Percentiles rank a stretch among this genome's conserved stretches.
Evolutionary conservation across 1,140 invertebrate species (phyloP).

Genomic region (Papilio polytes): DNA sequence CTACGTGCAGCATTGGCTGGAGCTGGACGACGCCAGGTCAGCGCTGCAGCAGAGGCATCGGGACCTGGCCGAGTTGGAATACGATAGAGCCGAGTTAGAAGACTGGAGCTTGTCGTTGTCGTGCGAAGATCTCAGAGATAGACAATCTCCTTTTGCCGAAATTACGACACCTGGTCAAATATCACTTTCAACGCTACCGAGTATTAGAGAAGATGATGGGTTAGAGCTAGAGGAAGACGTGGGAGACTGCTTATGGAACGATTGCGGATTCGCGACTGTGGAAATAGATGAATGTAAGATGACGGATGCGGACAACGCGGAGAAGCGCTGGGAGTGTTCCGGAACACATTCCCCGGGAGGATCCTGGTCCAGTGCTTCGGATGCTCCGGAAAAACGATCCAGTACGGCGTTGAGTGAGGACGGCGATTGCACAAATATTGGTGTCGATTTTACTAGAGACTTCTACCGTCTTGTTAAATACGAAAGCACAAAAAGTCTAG

Average conservation of each 20-base stretch:
- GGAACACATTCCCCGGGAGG: slow-evolving; percentile 85
- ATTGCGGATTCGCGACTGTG: slow-evolving; percentile 77
- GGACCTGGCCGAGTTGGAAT: slow-evolving; percentile 88
- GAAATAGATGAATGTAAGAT: slow-evolving; percentile 80
- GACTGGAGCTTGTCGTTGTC: slow-evolving; percentile 91
- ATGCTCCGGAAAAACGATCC: slow-evolving; percentile 86
- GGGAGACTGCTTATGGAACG: slow-evolving; percentile 90
- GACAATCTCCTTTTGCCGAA: slow-evolving; percentile 79
- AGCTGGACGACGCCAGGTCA: slow-evolving; percentile 88
- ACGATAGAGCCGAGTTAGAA: slow-evolving; percentile 90
- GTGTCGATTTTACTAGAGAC: slow-evolving; percentile 91
- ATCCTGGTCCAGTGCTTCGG: slow-evolving; percentile 86
- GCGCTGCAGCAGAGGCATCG: slow-evolving; percentile 87
- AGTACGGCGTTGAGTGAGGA: slow-evolving; percentile 88
- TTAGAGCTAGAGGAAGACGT: slow-evolving; percentile 89
- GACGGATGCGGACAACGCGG: slow-evolving; percentile 67
- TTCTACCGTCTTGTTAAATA: slow-evolving; percentile 91
- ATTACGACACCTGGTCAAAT: slow-evolving; percentile 84
- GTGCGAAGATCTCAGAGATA: slow-evolving; percentile 86
- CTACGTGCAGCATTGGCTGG: slow-evolving; percentile 90
- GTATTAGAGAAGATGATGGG: slow-evolving; percentile 89
- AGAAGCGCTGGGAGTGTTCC: slow-evolving; percentile 82
- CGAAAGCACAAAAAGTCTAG: slow-evolving; percentile 91
- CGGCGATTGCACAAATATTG: slow-evolving; percentile 87
- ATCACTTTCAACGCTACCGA: slow-evolving; percentile 86